A percentile compares a stretch with the other conserved stretches of the same genome.
These are phyloP conservation scores for Drosophila takahashii DNA, from an alignment of 1,140 invertebrate genomes.

Conservation along the genomic window DNA sequence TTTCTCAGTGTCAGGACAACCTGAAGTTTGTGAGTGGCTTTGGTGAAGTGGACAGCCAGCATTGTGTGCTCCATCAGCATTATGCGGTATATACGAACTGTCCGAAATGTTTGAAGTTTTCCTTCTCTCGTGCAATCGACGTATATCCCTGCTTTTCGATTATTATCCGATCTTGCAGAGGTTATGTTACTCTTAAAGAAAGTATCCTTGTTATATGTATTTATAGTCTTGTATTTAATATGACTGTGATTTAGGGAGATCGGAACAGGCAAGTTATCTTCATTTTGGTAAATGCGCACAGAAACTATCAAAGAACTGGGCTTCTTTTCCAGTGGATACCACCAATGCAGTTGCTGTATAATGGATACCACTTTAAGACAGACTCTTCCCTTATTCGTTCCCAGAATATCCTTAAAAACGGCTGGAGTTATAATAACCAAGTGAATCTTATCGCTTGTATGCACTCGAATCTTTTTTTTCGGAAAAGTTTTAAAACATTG, in stretches of 20 bases:
- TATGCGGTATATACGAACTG: slow-evolving; percentile 36
- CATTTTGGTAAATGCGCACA: slow-evolving; percentile 18
- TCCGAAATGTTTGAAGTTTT: background rate
- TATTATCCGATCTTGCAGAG: background rate
- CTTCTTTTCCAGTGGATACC: slow-evolving; percentile 51
- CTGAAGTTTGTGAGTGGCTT: slow-evolving; percentile 27
- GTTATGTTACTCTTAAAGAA: background rate
- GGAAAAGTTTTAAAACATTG: slow-evolving; percentile 10
- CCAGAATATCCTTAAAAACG: slow-evolving; percentile 23
- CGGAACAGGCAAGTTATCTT: slow-evolving; percentile 6
- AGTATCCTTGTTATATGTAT: background rate
- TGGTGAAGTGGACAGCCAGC: slow-evolving; percentile 35
- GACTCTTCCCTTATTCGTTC: background rate
- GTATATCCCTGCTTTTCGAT: slow-evolving; percentile 6
- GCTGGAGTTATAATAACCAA: slow-evolving; percentile 8
- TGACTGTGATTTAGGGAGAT: background rate
- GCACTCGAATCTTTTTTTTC: background rate
- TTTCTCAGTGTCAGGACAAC: slow-evolving; percentile 1
- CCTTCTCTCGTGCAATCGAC: background rate
- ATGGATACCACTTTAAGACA: slow-evolving; percentile 42
- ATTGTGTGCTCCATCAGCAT: slow-evolving; percentile 21
- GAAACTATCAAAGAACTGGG: slow-evolving; percentile 36
- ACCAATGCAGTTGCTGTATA: slow-evolving; percentile 43
- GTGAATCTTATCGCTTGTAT: slow-evolving; percentile 25
- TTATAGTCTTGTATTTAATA: background rate